Base-by-base conservation (phyloP, 2,888 invertebrate genomes). In the Hemistola chrysoprasaria region DNA sequence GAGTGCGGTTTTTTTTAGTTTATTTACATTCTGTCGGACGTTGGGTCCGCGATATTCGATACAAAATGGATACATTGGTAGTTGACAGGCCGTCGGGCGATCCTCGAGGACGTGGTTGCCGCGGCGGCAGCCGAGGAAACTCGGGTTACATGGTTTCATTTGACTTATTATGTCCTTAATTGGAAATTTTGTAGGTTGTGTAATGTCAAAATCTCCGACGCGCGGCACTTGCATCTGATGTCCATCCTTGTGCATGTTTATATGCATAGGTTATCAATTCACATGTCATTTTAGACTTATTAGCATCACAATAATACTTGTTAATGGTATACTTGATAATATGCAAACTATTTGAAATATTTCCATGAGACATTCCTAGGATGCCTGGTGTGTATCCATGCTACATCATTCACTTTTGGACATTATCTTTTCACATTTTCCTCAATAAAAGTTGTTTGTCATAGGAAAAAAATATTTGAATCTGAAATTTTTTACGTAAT, bases 1-100 rank as follows among this genome's bases (percentile, higher is more conserved):
- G 62, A 83, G 87, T 80, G 56, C 53, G 52, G 58, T 68, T 71
- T 76, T 70, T 68, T 74, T 71, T 65, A 59, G 79, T 87, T 85
- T 86, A 86, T 86, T 86, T 87, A 86, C 85, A 80, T 86, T 78
- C 68, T 63, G 69, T 62, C 62, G 64, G 63, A 63, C 68, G 71
- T 68, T 62, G 63, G 64, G 67, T 66, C 56, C 70, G 62, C 62
- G 59, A 67, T 73, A 71, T 77, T 68, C 65, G 64, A 62, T 65
- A 75, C 77, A 78, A 79, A 78, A 82, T 82, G 83, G 83, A 77
- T 75, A 78, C 73, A 75, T 68, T 75, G 65, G 67, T 67, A 60
- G 72, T 46, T 74, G 78, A 72, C 72, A 71, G 74, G 71, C 68
- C 66, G 65, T 72, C 59, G 71, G 64, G 56, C 68, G 71, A 66